Conservation (phyloP, 2,113 vertebrate species). For the Rynchops niger region DNA sequence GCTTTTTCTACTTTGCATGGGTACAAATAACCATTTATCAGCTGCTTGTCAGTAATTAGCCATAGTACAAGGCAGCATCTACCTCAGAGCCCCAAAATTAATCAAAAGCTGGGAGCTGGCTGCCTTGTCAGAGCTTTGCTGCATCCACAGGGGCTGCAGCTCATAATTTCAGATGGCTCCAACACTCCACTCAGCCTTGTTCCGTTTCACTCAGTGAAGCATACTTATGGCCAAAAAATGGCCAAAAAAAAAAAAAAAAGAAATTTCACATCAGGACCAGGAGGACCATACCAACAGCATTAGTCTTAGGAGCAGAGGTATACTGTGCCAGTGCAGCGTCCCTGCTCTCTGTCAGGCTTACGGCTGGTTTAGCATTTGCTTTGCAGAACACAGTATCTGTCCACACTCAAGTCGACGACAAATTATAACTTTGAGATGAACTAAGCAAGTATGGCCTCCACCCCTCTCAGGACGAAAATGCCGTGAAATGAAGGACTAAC, state of each 20-base stretch:
- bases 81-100: not conserved
- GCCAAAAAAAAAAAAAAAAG: not conserved
- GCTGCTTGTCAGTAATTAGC: not conserved
- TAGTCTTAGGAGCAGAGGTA: not conserved
- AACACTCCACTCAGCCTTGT: not conserved
- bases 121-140: not conserved
- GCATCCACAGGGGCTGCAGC: not conserved
- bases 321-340: not conserved
- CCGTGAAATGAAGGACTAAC: not conserved
- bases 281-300: not conserved
- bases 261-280: not conserved
- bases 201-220: not conserved
- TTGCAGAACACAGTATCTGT: not conserved
- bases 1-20: not conserved
- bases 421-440: not conserved
- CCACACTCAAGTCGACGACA: not conserved
- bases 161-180: not conserved
- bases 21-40: not conserved
- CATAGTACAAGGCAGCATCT: not conserved
- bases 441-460: not conserved
- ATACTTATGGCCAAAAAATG: not conserved
- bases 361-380: not conserved
- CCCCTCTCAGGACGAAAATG: not conserved
- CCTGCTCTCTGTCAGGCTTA: not conserved
- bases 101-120: not conserved